Conservation (phyloP, 2,888 invertebrate genomes). For the Melolontha melolontha region DNA sequence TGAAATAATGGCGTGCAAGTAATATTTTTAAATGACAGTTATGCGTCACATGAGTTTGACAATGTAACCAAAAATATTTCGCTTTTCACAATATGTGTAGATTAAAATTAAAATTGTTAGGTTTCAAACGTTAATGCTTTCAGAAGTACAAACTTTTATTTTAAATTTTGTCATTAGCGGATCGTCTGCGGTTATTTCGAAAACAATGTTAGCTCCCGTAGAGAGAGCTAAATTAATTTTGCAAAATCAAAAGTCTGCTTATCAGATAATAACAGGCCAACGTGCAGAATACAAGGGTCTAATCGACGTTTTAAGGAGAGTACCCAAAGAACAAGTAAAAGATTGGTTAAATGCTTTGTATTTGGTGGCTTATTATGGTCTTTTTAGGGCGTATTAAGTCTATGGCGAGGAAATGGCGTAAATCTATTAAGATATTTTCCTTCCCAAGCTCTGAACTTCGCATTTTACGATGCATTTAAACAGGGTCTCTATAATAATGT, state of each 20-base stretch:
- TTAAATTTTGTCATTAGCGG: slow-evolving; percentile 46
- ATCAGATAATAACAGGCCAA: slow-evolving; percentile 48
- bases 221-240: slow-evolving; percentile 50
- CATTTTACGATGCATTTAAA: slow-evolving; percentile 46
- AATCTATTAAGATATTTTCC: slow-evolving; percentile 49
- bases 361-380: slow-evolving; percentile 1
- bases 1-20: too few relatives aligned
- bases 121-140: slow-evolving; percentile 20
- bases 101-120: slow-evolving; percentile 7
- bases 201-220: slow-evolving; percentile 49
- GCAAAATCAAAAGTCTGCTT: slow-evolving; percentile 49
- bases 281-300: slow-evolving; percentile 45
- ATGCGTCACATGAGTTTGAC: too few relatives aligned
- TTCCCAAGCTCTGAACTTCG: slow-evolving; percentile 49
- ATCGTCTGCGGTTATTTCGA: slow-evolving; percentile 46
- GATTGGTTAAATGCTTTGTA: not conserved
- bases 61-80: too few relatives aligned
- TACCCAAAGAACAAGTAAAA: slow-evolving; percentile 49
- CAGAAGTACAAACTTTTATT: slow-evolving; percentile 39
- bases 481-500: not conserved
- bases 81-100: slow-evolving; percentile 58
- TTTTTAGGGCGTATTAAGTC: slow-evolving; percentile 47
- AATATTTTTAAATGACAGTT: too few relatives aligned
- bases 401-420: slow-evolving; percentile 50
- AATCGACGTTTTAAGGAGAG: slow-evolving; percentile 43